Evolutionary conservation across 2,888 invertebrate genomes (phyloP).

Genomic region (Sphinx pinastri): DNA sequence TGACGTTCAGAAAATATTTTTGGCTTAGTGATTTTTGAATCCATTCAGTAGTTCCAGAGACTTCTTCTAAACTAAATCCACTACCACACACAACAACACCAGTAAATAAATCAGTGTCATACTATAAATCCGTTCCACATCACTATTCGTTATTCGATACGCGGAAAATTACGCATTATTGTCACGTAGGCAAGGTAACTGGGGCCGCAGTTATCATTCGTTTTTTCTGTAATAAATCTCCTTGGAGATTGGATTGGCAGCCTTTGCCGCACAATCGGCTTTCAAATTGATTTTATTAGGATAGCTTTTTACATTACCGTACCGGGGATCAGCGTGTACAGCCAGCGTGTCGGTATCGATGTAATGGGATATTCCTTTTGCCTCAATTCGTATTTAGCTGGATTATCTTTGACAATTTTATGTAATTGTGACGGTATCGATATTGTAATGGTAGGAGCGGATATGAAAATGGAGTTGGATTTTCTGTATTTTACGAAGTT

Average conservation of each 20-base stretch:
- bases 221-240: constrained; percentile 33
- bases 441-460: neutral
- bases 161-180: constrained; percentile 40
- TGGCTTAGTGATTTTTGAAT: neutral
- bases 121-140: constrained; percentile 13
- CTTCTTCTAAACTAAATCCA: no score
- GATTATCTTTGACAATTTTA: constrained; percentile 15
- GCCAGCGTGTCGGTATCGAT: constrained; percentile 4
- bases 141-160: constrained; percentile 27
- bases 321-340: constrained; percentile 7
- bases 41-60: neutral
- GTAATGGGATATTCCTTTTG: constrained; percentile 13
- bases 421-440: constrained; percentile 5
- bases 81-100: no score
- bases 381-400: constrained; percentile 19
- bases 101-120: neutral
- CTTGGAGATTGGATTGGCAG: constrained; percentile 26
- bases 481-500: no score
- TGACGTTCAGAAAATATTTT: neutral
- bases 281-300: constrained; percentile 32
- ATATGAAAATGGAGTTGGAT: neutral
- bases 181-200: constrained; percentile 49
- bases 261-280: constrained; percentile 27
- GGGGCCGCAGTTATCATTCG: constrained; percentile 44
- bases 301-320: constrained; percentile 24